phyloP scores from a whole-genome alignment of 2,888 invertebrate species.

The Chymomyza amoena region DNA sequence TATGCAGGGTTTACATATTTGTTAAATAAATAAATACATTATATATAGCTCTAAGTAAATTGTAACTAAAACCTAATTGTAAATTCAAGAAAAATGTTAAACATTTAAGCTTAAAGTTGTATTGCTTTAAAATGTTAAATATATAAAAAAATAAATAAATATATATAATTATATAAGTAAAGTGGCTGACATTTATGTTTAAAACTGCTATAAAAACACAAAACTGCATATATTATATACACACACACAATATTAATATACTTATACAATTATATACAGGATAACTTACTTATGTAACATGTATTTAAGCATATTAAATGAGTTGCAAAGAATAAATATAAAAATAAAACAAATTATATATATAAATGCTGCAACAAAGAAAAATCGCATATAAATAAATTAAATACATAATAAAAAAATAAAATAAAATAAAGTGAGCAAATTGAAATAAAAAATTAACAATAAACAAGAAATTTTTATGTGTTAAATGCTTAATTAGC shows the following conservation, averaged over 20 bases:
- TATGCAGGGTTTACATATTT: constrained; percentile 17
- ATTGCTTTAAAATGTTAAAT: constrained; percentile 42
- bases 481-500: constrained; percentile 64
- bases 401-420: background rate
- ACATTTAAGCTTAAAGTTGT: constrained; percentile 51
- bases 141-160: background rate
- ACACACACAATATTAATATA: constrained; percentile 20
- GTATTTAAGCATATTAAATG: constrained; percentile 67
- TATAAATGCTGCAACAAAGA: constrained; percentile 21
- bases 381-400: constrained; percentile 9
- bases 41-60: constrained; percentile 23
- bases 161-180: background rate
- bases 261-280: constrained; percentile 39
- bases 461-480: constrained; percentile 26
- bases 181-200: background rate
- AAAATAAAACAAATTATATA: constrained; percentile 34
- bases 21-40: constrained; percentile 14
- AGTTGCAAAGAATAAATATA: constrained; percentile 47
- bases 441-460: constrained; percentile 49
- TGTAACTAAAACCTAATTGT: constrained; percentile 44
- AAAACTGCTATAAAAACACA: background rate
- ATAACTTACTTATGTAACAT: constrained; percentile 54
- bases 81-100: constrained; percentile 48
- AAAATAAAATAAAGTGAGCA: constrained; percentile 23
- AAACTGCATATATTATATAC: background rate